Evolutionary conservation across 92 coral and sea anemone species (phyloP).

Genomic region (Paragorgia papillata): DNA sequence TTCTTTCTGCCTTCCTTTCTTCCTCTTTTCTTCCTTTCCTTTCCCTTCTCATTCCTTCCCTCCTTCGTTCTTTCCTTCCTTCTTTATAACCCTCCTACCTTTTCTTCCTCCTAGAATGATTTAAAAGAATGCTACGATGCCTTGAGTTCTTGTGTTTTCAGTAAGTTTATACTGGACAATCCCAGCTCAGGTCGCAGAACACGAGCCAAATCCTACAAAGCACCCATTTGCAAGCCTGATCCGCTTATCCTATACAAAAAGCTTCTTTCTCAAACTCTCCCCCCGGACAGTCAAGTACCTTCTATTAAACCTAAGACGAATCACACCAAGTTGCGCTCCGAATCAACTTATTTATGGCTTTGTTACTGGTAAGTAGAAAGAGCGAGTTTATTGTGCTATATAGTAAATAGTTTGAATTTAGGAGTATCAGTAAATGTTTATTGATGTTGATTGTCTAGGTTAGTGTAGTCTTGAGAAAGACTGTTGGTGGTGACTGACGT

Average conservation of each 20-base stretch:
- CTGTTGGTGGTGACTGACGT: too few species aligned
- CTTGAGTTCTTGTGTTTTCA: conserved; percentile 40
- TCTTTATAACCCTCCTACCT: background rate
- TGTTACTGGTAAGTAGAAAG: conserved; percentile 74
- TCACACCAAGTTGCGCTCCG: conserved; percentile 53
- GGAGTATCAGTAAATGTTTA: too few species aligned
- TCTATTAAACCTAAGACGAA: conserved; percentile 55
- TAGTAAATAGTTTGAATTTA: too few species aligned
- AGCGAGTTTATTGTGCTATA: background rate
- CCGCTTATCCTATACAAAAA: conserved; percentile 72
- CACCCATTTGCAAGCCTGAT: conserved; percentile 40
- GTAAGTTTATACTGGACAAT: conserved; percentile 54
- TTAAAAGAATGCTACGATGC: conserved; percentile 28
- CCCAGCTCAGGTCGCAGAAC: conserved; percentile 35
- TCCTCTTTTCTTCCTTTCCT: background rate
- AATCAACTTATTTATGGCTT: conserved; percentile 82
- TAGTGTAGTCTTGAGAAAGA: too few species aligned
- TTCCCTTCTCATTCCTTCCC: conserved; percentile 9
- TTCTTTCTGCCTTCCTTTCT: conserved; percentile 18
- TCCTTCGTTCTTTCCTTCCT: background rate
- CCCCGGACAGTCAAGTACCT: conserved; percentile 71
- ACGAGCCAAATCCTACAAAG: conserved; percentile 23
- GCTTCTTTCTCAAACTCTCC: conserved; percentile 77
- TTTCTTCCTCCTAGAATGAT: conserved; percentile 4
- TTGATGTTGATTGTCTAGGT: too few species aligned